Evolutionary conservation across 2,888 invertebrate species (phyloP), one percentile per base, ranked within the genome.

Genomic region (Drosophila pseudotakahashii): DNA sequence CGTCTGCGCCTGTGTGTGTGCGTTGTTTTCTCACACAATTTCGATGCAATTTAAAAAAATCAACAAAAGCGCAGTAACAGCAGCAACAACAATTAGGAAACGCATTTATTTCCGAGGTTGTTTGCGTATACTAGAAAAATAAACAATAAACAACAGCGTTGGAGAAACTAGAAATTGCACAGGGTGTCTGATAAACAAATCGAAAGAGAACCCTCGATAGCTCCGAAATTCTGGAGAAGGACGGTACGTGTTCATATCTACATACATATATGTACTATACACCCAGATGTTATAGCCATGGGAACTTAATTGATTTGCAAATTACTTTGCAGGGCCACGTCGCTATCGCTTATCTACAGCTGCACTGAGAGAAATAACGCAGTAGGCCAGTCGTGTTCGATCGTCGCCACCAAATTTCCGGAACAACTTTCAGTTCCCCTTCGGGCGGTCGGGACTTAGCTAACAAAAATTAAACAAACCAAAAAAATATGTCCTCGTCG

Each of bases 401-500:
- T 32, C 36, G 13, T 36, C 13, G 26, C n/a, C 32, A 4, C 19
- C 13, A 45, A 26, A 41, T 57, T 47, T 54, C 44, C 6, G 14
- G 5, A 47, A 16, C 26, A 7, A 14, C 19, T 10, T 19, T 42
- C 10, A 71, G 64, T 75, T 79, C 71, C 19, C 26, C 52, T 76
- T 75, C 41, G 50, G 76, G 32, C 45, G 50, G 30, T 52, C 52
- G 42, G 64, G 34, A 51, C 34, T 37, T 48, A 57, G 30, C 45
- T 45, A 7, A n/a, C 50, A 26, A 73, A 74, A 80, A 77, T 68
- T 74, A 58, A 54, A 64, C 53, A 75, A 59, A 16, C 37, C 34
- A 51, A 80, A 67, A 50, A 19, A 47, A 7, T 30, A 89, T 89
- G 82, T 74, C 89, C 4, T 77, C 89, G 50, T 76, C 85, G 51